A percentile compares a stretch with the other conserved stretches of the same genome.
Conservation (phyloP, 1,140 invertebrate species). For the Drosophila cardini region DNA sequence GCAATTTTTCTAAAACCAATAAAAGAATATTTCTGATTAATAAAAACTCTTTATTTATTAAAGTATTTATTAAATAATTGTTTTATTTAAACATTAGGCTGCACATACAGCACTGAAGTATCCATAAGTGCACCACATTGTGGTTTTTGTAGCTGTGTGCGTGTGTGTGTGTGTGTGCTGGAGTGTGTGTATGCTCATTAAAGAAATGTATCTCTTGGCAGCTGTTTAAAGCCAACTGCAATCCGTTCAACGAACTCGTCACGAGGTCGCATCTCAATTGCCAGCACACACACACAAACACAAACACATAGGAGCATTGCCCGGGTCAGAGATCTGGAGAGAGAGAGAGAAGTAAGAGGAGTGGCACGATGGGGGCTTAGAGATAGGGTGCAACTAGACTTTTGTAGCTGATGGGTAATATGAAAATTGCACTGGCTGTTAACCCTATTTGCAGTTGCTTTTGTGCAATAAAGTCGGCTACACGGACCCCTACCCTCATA, state of each 20-base stretch:
- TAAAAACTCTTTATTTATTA: too few species aligned
- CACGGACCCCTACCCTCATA: constrained; percentile 44
- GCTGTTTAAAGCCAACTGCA: constrained; percentile 43
- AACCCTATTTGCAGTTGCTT: constrained; percentile 80
- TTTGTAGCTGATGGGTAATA: constrained; percentile 72
- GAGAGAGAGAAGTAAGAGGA: background rate
- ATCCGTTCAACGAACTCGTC: constrained; percentile 55
- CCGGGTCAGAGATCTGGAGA: constrained; percentile 15
- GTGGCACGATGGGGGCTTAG: background rate
- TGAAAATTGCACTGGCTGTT: constrained; percentile 81
- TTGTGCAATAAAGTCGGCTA: constrained; percentile 71
- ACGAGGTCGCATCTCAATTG: constrained; percentile 51
- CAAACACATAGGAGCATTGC: constrained; percentile 30
- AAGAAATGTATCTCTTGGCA: constrained; percentile 46
- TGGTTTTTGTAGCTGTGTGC: background rate
- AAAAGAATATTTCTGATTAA: too few species aligned
- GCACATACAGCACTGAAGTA: too few species aligned
- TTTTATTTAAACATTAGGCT: too few species aligned
- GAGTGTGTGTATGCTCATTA: constrained; percentile 33
- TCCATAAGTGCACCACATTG: background rate
- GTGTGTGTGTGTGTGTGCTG: constrained; percentile 10
- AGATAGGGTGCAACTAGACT: constrained; percentile 51
- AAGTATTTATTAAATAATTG: too few species aligned
- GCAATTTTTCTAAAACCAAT: too few species aligned
- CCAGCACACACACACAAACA: constrained; percentile 19